phyloP scores from a whole-genome alignment of 2,797 vertebrate genomes.

The Danio albolineatus region DNA sequence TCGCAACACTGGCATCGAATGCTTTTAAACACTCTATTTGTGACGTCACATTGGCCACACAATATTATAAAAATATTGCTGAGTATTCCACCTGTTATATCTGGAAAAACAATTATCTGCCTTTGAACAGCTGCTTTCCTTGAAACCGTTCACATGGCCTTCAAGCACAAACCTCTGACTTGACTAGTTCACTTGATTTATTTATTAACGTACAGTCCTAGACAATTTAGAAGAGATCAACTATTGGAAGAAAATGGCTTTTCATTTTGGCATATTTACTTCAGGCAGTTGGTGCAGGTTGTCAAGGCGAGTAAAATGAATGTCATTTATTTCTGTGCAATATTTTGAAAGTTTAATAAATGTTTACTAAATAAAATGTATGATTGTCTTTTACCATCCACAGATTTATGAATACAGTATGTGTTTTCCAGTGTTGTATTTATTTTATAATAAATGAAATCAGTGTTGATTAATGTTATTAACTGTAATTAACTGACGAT shows the following conservation, averaged over 20 bases:
- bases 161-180: constrained; percentile 2
- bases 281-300: neutral
- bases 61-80: constrained; percentile 18
- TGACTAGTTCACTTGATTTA: neutral
- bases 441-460: neutral
- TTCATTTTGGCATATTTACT: neutral
- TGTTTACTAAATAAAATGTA: neutral
- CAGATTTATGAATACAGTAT: neutral
- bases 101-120: constrained; percentile 24
- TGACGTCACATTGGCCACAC: constrained; percentile 51
- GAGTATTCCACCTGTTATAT: neutral
- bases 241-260: neutral
- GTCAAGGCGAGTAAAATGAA: neutral
- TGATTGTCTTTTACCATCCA: neutral
- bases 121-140: constrained; percentile 50
- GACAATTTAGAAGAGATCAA: neutral
- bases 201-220: neutral
- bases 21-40: constrained; percentile 69
- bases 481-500: neutral
- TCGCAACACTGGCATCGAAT: constrained; percentile 61
- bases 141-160: constrained; percentile 44
- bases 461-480: neutral
- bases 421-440: neutral
- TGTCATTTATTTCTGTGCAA: neutral
- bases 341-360: neutral